A percentile compares a stretch with the other conserved stretches of the same genome.
These are phyloP conservation scores for Amphipyra tragopoginis DNA, from an alignment of 2,888 invertebrate genomes.

Conservation along the genomic window DNA sequence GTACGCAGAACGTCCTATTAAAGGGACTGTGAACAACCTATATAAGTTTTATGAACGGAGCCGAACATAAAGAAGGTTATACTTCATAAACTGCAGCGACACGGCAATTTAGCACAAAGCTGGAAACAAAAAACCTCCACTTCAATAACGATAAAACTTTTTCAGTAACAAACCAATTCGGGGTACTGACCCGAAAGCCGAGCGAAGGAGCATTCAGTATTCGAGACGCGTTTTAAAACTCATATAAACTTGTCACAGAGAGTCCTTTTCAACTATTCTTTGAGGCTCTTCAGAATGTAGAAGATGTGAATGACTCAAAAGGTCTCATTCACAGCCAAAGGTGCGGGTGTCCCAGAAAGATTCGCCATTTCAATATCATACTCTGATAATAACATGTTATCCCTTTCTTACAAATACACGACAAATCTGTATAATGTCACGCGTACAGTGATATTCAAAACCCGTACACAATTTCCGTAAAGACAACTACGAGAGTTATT, in stretches of 20 bases:
- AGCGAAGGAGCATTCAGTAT: constrained; percentile 28
- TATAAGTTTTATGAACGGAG: constrained; percentile 38
- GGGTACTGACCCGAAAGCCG: constrained; percentile 33
- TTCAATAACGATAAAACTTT: constrained; percentile 43
- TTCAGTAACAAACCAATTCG: constrained; percentile 42
- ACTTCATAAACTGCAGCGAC: constrained; percentile 52
- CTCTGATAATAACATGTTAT: constrained; percentile 23
- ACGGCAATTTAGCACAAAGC: constrained; percentile 35
- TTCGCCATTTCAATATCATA: constrained; percentile 27
- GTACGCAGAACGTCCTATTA: constrained; percentile 7
- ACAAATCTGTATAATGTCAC: constrained; percentile 22
- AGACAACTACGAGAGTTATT: constrained; percentile 37
- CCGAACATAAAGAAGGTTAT: constrained; percentile 33
- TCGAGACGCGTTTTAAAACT: constrained; percentile 45
- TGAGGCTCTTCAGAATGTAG: constrained; percentile 22
- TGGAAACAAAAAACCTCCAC: constrained; percentile 24
- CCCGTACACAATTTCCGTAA: constrained; percentile 28
- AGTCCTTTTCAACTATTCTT: constrained; percentile 53
- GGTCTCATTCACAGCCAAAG: constrained; percentile 19
- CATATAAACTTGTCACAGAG: constrained; percentile 41
- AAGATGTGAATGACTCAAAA: constrained; percentile 37
- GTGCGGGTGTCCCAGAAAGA: constrained; percentile 9
- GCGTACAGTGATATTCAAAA: constrained; percentile 29
- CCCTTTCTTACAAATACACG: constrained; percentile 17
- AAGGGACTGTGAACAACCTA: too few relatives aligned